phyloP scores from a whole-genome alignment of 1,140 invertebrate species.

The Ceratina calcarata region DNA sequence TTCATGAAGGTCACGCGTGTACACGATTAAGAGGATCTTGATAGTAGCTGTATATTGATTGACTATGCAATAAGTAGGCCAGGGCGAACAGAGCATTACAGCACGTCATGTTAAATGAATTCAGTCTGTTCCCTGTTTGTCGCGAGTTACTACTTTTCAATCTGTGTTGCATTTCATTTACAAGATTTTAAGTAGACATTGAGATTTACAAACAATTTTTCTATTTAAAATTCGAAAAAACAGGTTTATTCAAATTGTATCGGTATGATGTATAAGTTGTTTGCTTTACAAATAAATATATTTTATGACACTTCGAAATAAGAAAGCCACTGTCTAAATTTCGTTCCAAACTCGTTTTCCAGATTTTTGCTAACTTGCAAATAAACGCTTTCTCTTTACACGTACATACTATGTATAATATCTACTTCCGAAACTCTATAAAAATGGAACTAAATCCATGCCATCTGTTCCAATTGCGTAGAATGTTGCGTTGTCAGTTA shows the following conservation, averaged over 20 bases:
- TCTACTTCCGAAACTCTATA: slow-evolving; percentile 2
- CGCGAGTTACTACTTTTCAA: neutral
- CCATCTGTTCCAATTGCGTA: slow-evolving; percentile 70
- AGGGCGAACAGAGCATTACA: slow-evolving; percentile 17
- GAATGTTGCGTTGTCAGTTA: slow-evolving; percentile 55
- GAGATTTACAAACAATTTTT: too few relatives aligned
- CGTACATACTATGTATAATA: too few relatives aligned
- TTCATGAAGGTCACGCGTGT: neutral
- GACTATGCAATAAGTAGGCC: slow-evolving; percentile 17
- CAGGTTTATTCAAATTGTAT: too few relatives aligned
- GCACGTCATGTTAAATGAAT: slow-evolving; percentile 26
- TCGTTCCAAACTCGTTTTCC: too few relatives aligned
- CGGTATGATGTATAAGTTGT: too few relatives aligned
- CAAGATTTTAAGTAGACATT: neutral
- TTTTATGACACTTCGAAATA: too few relatives aligned
- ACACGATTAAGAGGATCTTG: neutral
- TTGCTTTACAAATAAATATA: too few relatives aligned
- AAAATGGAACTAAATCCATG: slow-evolving; percentile 61
- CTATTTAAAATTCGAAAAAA: too few relatives aligned
- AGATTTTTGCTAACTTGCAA: too few relatives aligned
- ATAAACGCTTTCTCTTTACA: too few relatives aligned
- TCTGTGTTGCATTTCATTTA: neutral
- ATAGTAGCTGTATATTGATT: slow-evolving; percentile 5
- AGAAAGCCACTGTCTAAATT: too few relatives aligned
- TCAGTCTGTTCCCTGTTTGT: slow-evolving; percentile 9